Conservation (phyloP, 2,888 invertebrate species). For the Mimachlamys varia region DNA sequence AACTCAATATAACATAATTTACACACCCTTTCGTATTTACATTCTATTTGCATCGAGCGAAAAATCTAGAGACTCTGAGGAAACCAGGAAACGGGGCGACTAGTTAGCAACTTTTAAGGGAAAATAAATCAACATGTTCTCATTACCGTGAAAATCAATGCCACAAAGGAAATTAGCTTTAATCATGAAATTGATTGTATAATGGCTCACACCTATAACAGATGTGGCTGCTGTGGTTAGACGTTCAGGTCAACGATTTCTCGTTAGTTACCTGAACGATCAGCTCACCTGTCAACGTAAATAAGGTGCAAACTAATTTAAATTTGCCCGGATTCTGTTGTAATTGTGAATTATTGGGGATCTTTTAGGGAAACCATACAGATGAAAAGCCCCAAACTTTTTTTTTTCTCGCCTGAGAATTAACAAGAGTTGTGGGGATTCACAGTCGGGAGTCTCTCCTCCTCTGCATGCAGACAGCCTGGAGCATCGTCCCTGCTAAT, state of each 20-base stretch:
- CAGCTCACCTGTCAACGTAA: background rate
- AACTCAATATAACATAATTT: background rate
- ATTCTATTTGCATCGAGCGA: background rate
- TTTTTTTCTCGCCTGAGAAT: background rate
- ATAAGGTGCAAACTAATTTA: constrained; percentile 23
- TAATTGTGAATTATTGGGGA: constrained; percentile 10
- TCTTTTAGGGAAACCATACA: background rate
- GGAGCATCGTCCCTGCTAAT: constrained; percentile 21
- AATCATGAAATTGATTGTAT: constrained; percentile 2
- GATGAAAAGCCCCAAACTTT: background rate
- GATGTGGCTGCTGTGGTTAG: background rate
- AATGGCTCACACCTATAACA: background rate
- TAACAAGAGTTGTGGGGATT: background rate
- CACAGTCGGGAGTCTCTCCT: background rate
- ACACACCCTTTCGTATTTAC: background rate
- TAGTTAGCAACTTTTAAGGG: constrained; percentile 22
- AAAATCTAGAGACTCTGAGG: background rate
- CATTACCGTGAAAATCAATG: constrained; percentile 2
- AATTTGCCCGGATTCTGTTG: background rate
- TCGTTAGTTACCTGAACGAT: background rate
- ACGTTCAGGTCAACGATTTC: background rate
- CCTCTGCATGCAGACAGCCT: background rate
- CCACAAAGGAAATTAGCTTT: background rate
- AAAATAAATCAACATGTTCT: constrained; percentile 8
- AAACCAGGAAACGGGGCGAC: background rate